Evolutionary conservation across 2,113 vertebrate species (phyloP).

Genomic region (Zingel zingel): DNA sequence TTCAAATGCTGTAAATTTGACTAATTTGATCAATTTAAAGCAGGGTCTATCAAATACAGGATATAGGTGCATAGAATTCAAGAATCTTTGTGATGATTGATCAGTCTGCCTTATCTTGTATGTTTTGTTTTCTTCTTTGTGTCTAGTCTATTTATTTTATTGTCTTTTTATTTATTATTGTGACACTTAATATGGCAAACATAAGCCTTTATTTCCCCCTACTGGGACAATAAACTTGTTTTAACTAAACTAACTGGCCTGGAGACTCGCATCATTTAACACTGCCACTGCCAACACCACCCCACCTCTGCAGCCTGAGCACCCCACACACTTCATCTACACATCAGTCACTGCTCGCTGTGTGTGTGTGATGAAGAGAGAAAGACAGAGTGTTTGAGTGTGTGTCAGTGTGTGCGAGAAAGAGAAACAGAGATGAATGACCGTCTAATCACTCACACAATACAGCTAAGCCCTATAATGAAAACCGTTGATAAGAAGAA

Average conservation of each 20-base stretch:
- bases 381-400: slow-evolving; percentile 1
- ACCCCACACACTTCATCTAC: slow-evolving; percentile 52
- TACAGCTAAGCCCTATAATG: slow-evolving; percentile 72
- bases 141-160: slow-evolving; percentile 1
- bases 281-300: slow-evolving; percentile 66
- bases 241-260: slow-evolving; percentile 34
- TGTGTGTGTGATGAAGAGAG: slow-evolving; percentile 19
- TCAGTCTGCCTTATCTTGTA: background rate
- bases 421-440: slow-evolving; percentile 70
- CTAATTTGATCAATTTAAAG: background rate
- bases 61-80: background rate
- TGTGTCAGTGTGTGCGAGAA: slow-evolving; percentile 16
- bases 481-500: slow-evolving; percentile 76
- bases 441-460: slow-evolving; percentile 75
- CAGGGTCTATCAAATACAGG: background rate
- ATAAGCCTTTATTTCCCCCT: slow-evolving; percentile 4
- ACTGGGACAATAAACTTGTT: slow-evolving; percentile 17
- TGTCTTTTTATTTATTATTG: slow-evolving; percentile 9
- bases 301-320: slow-evolving; percentile 56
- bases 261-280: slow-evolving; percentile 72
- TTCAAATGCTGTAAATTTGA: background rate
- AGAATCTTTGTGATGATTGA: background rate
- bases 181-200: slow-evolving; percentile 10
- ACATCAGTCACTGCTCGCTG: slow-evolving; percentile 67
- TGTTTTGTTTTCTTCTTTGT: background rate